Evolutionary conservation across 1,140 invertebrate genomes (phyloP).

Genomic region (Musca domestica): DNA sequence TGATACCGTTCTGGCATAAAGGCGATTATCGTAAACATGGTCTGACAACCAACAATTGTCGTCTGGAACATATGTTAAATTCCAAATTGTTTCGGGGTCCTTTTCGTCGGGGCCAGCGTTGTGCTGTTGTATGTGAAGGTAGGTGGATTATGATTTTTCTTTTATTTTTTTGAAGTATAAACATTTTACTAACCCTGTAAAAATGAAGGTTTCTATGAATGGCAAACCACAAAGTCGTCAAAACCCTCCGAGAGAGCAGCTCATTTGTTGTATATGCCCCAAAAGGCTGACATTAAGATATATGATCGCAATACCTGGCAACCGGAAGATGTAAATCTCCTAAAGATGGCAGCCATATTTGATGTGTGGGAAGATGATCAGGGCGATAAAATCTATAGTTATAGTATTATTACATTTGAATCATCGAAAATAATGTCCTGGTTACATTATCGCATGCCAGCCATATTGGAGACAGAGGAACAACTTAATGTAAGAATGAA

Average conservation of each 20-base stretch:
- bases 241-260: slow-evolving; percentile 62
- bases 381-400: slow-evolving; percentile 67
- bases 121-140: slow-evolving; percentile 73
- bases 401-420: slow-evolving; percentile 75
- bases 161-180: too few species aligned
- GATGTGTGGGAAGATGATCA: slow-evolving; percentile 65
- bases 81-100: slow-evolving; percentile 69
- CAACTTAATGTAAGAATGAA: slow-evolving; percentile 62
- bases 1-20: slow-evolving; percentile 80
- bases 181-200: too few species aligned
- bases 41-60: slow-evolving; percentile 78
- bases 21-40: slow-evolving; percentile 67
- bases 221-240: slow-evolving; percentile 68
- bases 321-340: slow-evolving; percentile 61
- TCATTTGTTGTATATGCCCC: slow-evolving; percentile 72
- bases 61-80: slow-evolving; percentile 67
- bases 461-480: slow-evolving; percentile 68
- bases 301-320: slow-evolving; percentile 61
- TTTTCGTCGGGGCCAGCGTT: slow-evolving; percentile 68
- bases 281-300: slow-evolving; percentile 58
- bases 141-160: too few species aligned
- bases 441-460: slow-evolving; percentile 79
- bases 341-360: slow-evolving; percentile 78
- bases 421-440: slow-evolving; percentile 67
- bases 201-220: slow-evolving; percentile 72